Conservation (phyloP, 2,888 invertebrate genomes). For the Lysandra coridon region DNA sequence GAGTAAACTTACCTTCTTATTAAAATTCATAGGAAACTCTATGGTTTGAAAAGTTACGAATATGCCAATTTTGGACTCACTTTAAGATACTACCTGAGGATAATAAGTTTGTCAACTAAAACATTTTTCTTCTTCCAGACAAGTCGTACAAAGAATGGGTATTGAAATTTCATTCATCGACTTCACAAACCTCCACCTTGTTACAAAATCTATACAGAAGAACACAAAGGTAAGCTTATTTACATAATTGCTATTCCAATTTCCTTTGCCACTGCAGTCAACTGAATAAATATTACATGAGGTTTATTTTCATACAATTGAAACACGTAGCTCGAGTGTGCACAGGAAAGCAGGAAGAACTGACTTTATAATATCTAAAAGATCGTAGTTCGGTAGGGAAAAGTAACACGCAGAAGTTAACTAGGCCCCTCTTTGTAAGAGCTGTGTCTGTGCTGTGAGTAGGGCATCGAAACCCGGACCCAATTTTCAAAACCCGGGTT, state of each 20-base stretch:
- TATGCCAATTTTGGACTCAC: background rate
- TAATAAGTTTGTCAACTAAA: background rate
- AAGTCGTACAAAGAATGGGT: constrained; percentile 82
- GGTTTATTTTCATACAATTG: background rate
- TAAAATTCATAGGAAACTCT: too few relatives aligned
- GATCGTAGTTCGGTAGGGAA: too few relatives aligned
- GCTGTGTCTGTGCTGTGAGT: too few relatives aligned
- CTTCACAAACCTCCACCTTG: constrained; percentile 82
- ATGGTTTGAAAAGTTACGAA: too few relatives aligned
- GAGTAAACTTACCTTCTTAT: too few relatives aligned
- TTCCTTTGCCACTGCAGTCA: constrained; percentile 28
- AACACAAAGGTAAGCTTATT: constrained; percentile 88
- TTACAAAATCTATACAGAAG: constrained; percentile 85
- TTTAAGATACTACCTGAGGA: background rate
- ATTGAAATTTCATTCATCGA: constrained; percentile 90
- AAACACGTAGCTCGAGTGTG: background rate
- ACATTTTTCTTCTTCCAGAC: constrained; percentile 69
- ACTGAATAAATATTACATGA: constrained; percentile 11
- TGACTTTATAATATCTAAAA: background rate
- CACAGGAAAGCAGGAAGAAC: background rate
- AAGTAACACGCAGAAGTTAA: too few relatives aligned
- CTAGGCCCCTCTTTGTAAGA: too few relatives aligned
- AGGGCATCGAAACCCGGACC: too few relatives aligned
- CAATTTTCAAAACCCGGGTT: too few relatives aligned
- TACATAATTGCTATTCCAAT: constrained; percentile 34